A percentile compares a stretch with the other conserved stretches of the same genome.
Conservation (phyloP, 2,888 invertebrate genomes). For the Anagyrus pseudococci region DNA sequence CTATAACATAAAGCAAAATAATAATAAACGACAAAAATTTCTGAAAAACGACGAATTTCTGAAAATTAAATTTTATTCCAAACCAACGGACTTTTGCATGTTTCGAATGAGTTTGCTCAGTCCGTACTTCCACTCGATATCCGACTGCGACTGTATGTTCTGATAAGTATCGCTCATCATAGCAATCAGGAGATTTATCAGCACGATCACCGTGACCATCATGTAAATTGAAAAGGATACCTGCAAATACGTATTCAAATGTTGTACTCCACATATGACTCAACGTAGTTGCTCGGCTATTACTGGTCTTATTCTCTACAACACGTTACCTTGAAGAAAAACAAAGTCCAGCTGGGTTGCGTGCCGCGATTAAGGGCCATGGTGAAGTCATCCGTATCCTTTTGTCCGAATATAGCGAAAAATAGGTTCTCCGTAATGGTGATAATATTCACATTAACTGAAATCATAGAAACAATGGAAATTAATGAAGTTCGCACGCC, state of each 20-base stretch:
- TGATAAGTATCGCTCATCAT: conserved; percentile 99
- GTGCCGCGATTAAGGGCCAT: conserved; percentile 42
- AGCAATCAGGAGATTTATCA: conserved; percentile 99
- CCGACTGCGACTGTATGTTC: conserved; percentile 86
- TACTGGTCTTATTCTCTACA: conserved; percentile 43
- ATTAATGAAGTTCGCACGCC: neutral
- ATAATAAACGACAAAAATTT: neutral
- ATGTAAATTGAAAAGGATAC: conserved; percentile 91
- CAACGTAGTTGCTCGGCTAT: neutral
- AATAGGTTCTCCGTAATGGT: conserved; percentile 97
- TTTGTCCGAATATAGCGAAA: conserved; percentile 98
- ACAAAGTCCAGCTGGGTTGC: conserved; percentile 84
- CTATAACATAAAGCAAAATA: conserved; percentile 42
- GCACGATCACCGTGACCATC: conserved; percentile 97
- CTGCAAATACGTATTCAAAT: too few species aligned
- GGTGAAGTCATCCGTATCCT: conserved; percentile 73
- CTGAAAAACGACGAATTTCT: neutral
- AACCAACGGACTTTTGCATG: conserved; percentile 69
- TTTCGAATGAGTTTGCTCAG: conserved; percentile 76
- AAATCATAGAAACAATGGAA: conserved; percentile 53
- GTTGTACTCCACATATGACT: too few species aligned
- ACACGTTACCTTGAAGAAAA: conserved; percentile 83
- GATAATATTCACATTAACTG: conserved; percentile 90
- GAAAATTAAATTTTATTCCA: neutral
- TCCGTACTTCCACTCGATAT: conserved; percentile 82